Conservation (phyloP, 35 echinoderm and acorn worm genomes). For the Lytechinus variegatus region DNA sequence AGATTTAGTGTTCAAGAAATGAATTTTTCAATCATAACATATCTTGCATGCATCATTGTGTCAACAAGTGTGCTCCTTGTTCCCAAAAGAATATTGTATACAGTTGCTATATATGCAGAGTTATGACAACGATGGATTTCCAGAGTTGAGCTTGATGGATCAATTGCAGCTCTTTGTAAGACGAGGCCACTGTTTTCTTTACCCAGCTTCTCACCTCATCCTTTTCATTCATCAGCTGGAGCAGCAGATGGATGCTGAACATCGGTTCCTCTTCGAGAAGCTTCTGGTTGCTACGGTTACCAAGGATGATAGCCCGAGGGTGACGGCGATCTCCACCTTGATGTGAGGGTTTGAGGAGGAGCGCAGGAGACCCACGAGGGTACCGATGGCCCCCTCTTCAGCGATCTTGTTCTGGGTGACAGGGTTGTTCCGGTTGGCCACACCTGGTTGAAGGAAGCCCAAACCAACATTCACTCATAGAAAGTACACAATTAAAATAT, state of each 20-base stretch:
- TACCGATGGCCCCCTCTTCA: slow-evolving; percentile 86
- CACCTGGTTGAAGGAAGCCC: slow-evolving; percentile 57
- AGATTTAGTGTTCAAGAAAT: too few relatives aligned
- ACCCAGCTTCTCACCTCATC: slow-evolving; percentile 64
- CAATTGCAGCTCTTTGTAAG: too few relatives aligned
- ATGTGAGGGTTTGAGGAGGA: slow-evolving; percentile 70
- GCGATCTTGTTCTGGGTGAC: slow-evolving; percentile 92
- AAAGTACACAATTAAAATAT: too few relatives aligned
- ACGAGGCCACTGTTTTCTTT: too few relatives aligned
- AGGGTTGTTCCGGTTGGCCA: slow-evolving; percentile 86
- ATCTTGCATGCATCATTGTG: too few relatives aligned
- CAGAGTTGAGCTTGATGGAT: too few relatives aligned
- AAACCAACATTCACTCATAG: neutral
- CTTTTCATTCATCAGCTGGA: slow-evolving; percentile 71
- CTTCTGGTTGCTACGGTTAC: slow-evolving; percentile 90
- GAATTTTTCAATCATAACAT: too few relatives aligned
- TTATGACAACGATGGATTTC: too few relatives aligned
- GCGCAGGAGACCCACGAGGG: slow-evolving; percentile 74
- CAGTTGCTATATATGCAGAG: too few relatives aligned
- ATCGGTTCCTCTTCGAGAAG: slow-evolving; percentile 71
- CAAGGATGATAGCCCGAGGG: slow-evolving; percentile 81
- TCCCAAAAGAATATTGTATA: too few relatives aligned
- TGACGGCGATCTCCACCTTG: slow-evolving; percentile 89
- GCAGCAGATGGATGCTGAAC: slow-evolving; percentile 78
- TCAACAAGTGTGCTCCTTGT: too few relatives aligned